Percentiles rank a stretch among this genome's conserved stretches.
Evolutionary conservation across 2,113 vertebrate genomes (phyloP).

Genomic region (Heterocephalus glaber): DNA sequence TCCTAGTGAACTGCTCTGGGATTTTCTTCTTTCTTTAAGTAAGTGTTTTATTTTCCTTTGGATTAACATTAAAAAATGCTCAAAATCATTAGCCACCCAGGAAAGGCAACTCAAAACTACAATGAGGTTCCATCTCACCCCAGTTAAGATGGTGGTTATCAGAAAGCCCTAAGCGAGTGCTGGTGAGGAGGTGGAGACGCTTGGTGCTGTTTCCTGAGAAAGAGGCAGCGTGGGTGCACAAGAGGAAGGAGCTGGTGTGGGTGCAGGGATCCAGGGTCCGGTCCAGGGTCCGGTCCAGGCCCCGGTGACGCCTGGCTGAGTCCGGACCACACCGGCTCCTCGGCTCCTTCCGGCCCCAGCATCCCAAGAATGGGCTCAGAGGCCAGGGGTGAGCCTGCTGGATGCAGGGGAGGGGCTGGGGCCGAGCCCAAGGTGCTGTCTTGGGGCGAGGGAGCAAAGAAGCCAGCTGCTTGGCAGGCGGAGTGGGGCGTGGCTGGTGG

Average conservation of each 20-base stretch:
- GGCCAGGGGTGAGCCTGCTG: background rate
- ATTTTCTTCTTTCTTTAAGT: background rate
- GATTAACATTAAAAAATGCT: background rate
- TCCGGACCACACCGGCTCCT: background rate
- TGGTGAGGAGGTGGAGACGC: background rate
- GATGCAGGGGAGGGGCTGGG: background rate
- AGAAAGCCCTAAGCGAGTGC: too few species aligned
- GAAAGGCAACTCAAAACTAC: background rate
- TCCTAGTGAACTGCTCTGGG: background rate
- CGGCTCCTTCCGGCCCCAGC: background rate
- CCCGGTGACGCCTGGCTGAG: background rate
- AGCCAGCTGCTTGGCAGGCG: background rate
- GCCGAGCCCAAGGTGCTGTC: background rate
- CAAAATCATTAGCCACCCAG: background rate
- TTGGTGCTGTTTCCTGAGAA: too few species aligned
- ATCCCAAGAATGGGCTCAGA: background rate
- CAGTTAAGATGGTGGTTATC: background rate
- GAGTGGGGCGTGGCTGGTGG: fast-evolving
- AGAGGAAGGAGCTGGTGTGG: background rate
- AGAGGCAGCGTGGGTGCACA: fast-evolving
- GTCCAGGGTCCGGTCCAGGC: too few species aligned
- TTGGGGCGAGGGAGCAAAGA: background rate
- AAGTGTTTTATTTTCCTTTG: background rate
- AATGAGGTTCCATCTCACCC: background rate
- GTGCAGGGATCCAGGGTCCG: background rate